A percentile compares a stretch with the other conserved stretches of the same genome.
phyloP scores from a whole-genome alignment of 2,888 invertebrate genomes.

The Molanna angustata region DNA sequence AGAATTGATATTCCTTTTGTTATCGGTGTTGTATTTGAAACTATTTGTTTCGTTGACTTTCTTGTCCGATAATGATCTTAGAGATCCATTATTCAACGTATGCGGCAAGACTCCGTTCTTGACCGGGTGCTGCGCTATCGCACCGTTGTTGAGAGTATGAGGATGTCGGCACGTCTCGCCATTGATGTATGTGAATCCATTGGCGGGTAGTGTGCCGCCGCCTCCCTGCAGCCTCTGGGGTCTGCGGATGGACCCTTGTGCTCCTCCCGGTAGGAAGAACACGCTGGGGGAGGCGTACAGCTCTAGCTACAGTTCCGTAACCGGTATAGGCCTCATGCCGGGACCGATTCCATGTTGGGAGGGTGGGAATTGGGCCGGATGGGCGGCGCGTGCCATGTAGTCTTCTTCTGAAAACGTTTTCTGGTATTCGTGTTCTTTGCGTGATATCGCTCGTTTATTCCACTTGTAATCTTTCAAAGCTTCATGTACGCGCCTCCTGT shows the following conservation, averaged over 20 bases:
- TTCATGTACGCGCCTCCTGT: conserved; percentile 76
- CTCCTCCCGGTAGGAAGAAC: conserved; percentile 68
- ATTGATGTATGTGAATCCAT: conserved; percentile 74
- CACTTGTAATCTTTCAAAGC: conserved; percentile 80
- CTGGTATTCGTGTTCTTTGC: conserved; percentile 86
- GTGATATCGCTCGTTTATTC: conserved; percentile 68
- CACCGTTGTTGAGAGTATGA: conserved; percentile 53
- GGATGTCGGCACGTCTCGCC: conserved; percentile 60
- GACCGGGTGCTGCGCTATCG: conserved; percentile 43
- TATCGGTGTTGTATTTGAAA: conserved; percentile 50
- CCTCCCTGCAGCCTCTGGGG: conserved; percentile 47
- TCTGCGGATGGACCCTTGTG: conserved; percentile 50
- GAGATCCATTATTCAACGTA: conserved; percentile 53
- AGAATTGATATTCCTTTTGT: conserved; percentile 52
- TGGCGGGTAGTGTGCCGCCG: conserved; percentile 66
- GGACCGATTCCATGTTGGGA: conserved; percentile 50
- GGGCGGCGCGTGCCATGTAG: conserved; percentile 69
- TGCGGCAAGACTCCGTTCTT: conserved; percentile 33
- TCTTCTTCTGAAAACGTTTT: conserved; percentile 88
- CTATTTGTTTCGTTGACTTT: conserved; percentile 49
- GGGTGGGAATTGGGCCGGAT: conserved; percentile 54
- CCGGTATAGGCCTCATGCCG: conserved; percentile 70
- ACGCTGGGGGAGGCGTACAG: conserved; percentile 86
- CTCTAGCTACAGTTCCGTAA: conserved; percentile 95
- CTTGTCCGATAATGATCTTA: conserved; percentile 52